Evolutionary conservation across 2,797 vertebrate species (phyloP).

Genomic region (Karalla daura): DNA sequence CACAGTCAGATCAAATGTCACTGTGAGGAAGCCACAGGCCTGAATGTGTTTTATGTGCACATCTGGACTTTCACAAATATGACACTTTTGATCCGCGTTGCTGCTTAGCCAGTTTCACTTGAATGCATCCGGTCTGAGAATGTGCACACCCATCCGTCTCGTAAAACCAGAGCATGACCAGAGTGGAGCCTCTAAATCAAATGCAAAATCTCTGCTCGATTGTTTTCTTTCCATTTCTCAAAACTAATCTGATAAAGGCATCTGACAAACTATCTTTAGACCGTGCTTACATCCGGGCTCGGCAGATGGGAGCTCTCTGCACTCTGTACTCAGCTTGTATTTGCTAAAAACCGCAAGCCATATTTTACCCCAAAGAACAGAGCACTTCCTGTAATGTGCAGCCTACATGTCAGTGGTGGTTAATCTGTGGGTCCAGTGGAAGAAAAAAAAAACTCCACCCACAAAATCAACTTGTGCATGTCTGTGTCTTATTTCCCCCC

Average conservation of each 20-base stretch:
- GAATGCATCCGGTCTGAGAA: neutral
- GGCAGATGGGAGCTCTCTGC: neutral
- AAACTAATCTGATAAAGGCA: neutral
- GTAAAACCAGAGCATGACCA: neutral
- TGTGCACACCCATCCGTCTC: neutral
- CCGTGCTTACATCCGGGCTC: neutral
- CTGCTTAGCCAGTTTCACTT: neutral
- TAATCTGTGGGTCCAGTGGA: slow-evolving; percentile 50
- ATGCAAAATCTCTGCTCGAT: neutral
- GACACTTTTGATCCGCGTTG: neutral
- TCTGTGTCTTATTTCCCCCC: slow-evolving; percentile 42
- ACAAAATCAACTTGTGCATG: slow-evolving; percentile 40
- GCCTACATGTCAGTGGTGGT: slow-evolving; percentile 37
- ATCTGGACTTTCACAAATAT: neutral
- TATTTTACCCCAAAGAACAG: slow-evolving; percentile 32
- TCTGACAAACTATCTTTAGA: slow-evolving; percentile 15
- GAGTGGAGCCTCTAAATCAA: slow-evolving; percentile 25
- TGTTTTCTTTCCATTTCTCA: neutral
- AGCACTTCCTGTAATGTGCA: slow-evolving; percentile 54
- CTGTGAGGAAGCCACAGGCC: slow-evolving; percentile 1
- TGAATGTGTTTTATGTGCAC: neutral
- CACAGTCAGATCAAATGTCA: neutral
- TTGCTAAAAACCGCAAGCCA: slow-evolving; percentile 42
- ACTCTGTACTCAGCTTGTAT: neutral
- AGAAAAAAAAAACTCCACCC: slow-evolving; percentile 68